A percentile compares a stretch with the other conserved stretches of the same genome.
Conservation (phyloP, 2,888 invertebrate species). For the Nemotelus nigrinus region DNA sequence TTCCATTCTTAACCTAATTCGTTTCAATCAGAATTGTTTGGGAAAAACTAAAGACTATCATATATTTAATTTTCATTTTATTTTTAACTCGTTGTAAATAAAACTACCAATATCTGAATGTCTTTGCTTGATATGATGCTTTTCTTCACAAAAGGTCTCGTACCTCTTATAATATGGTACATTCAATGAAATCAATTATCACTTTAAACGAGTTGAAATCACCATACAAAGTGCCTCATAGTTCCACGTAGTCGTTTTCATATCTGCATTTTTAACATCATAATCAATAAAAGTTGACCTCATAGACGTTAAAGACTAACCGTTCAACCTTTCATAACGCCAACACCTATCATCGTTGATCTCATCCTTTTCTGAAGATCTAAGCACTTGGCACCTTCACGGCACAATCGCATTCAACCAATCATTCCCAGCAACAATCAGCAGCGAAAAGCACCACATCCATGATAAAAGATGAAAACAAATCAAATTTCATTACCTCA, state of each 20-base stretch:
- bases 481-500: constrained; percentile 39
- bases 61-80: too few relatives aligned
- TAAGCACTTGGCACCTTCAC: constrained; percentile 23
- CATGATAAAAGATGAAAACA: constrained; percentile 34
- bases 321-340: constrained; percentile 22
- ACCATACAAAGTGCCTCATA: too few relatives aligned
- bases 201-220: too few relatives aligned
- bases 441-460: background rate
- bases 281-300: constrained; percentile 34
- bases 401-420: constrained; percentile 9
- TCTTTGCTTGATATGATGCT: too few relatives aligned
- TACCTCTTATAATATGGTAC: too few relatives aligned
- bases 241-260: background rate
- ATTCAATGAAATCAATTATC: too few relatives aligned
- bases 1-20: too few relatives aligned
- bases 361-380: constrained; percentile 10
- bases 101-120: too few relatives aligned
- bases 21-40: too few relatives aligned
- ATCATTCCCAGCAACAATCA: constrained; percentile 7
- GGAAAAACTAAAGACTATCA: too few relatives aligned
- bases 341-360: constrained; percentile 27
- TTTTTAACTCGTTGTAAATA: too few relatives aligned
- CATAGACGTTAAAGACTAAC: constrained; percentile 39
- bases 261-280: constrained; percentile 1
- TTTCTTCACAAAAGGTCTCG: too few relatives aligned